These are phyloP conservation scores for Pristiophorus japonicus DNA, from an alignment of 2,113 vertebrate genomes.

Conservation along the genomic window DNA sequence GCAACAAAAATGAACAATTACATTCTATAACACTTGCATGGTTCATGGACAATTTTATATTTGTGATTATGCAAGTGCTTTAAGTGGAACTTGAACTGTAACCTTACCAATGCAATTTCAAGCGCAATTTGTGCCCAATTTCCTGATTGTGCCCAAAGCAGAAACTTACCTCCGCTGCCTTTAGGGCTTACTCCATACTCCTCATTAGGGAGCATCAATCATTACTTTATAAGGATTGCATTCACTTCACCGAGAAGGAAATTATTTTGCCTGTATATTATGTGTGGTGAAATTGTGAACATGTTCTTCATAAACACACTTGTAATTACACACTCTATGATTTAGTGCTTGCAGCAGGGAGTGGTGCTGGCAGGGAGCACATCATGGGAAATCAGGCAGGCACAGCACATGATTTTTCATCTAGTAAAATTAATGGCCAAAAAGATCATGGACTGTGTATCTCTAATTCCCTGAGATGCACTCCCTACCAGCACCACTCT, in stretches of 20 bases:
- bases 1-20: background rate
- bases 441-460: background rate
- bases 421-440: background rate
- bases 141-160: background rate
- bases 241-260: background rate
- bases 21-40: background rate
- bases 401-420: background rate
- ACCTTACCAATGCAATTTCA: background rate
- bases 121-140: background rate
- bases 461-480: background rate
- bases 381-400: background rate
- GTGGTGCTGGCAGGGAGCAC: background rate
- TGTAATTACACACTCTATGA: background rate
- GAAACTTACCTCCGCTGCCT: background rate
- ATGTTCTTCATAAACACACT: background rate
- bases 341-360: background rate
- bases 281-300: background rate
- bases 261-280: background rate
- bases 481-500: background rate
- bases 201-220: background rate
- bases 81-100: background rate
- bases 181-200: background rate
- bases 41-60: background rate
- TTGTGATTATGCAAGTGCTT: background rate
- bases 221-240: background rate